Evolutionary conservation across 2,797 vertebrate species (phyloP).

Genomic region (Xiphorhynchus erythropygius): DNA sequence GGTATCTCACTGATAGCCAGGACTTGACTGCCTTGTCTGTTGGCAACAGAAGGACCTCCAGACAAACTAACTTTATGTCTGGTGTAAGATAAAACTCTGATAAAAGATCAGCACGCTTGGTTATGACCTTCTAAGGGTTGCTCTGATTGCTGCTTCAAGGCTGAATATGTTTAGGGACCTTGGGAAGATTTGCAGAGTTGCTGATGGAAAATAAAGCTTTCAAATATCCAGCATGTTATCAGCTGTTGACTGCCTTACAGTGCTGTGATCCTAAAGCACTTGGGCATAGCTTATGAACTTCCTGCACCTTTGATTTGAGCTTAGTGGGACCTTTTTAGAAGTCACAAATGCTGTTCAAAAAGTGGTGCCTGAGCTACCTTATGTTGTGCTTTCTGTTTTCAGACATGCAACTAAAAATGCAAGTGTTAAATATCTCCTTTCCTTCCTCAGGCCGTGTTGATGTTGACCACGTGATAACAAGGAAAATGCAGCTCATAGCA

Average conservation of each 20-base stretch:
- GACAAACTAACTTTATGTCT: neutral
- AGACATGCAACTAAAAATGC: neutral
- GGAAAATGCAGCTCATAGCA: slow-evolving; percentile 77
- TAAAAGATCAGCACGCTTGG: neutral
- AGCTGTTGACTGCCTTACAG: neutral
- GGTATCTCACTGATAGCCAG: neutral
- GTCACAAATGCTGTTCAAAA: neutral
- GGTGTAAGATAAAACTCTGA: slow-evolving; percentile 8
- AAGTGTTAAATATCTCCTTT: slow-evolving; percentile 24
- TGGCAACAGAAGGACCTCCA: neutral
- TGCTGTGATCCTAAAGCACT: neutral
- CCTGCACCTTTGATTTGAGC: neutral
- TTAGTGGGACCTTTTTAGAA: neutral
- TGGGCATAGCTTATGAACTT: neutral
- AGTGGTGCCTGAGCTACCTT: neutral
- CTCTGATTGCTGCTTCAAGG: slow-evolving; percentile 55
- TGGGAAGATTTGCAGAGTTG: slow-evolving; percentile 34
- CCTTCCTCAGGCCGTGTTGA: slow-evolving; percentile 71
- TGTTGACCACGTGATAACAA: slow-evolving; percentile 71
- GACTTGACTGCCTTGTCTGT: neutral
- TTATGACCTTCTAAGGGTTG: slow-evolving; percentile 5
- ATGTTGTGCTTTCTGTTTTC: neutral
- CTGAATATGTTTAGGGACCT: slow-evolving; percentile 51
- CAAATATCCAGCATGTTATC: neutral
- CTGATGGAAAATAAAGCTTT: neutral